Base-by-base conservation (phyloP, 2,888 invertebrate genomes). In the Athrips mouffetella region DNA sequence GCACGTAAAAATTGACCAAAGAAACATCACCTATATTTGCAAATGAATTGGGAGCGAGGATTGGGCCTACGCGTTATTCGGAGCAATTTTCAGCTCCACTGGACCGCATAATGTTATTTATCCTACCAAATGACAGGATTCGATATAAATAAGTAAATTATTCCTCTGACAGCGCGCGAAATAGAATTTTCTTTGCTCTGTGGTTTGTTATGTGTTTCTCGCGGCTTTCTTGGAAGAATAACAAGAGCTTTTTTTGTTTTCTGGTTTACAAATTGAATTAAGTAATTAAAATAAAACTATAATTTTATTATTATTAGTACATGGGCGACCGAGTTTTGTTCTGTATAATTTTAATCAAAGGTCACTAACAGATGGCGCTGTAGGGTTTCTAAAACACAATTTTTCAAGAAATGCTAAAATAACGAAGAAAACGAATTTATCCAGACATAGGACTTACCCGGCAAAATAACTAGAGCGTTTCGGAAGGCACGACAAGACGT, bases 41-140 rank as follows among this genome's bases (percentile, higher is more conserved):
- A 57, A 57, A 54, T 48, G 49, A 50, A 49, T 46, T 31, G 33
- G 47, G 37, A 37, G 10, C 18, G 30, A 33, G 20, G 10, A 39
- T 37, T 29, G 15, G 35, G 31, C 45, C 15, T 50, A 46, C 51
- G 53, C 35, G 35, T 48, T 13, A 48, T 64, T 68, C 64, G 58
- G 53, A 67, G 65, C 76, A 82, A 84, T 84, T 84, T 84, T 77
- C 80, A 60, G 75, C 75, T 71, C 57, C 81, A 65, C 30, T 75
- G 82, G 59, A 33, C 73, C 66, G 78, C 50, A 67, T 80, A 75
- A 83, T 82, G 75, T 75, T 77, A 76, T 83, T 82, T 82, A 80
- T 76, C 72, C 73, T 70, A 74, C 70, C 72, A 76, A 77, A 80
- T 76, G 79, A 80, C 80, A 74, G 68, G 63, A 70, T 66, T 61